Base-by-base conservation (phyloP, 2,888 invertebrate genomes). In the Ephialtes manifestator region DNA sequence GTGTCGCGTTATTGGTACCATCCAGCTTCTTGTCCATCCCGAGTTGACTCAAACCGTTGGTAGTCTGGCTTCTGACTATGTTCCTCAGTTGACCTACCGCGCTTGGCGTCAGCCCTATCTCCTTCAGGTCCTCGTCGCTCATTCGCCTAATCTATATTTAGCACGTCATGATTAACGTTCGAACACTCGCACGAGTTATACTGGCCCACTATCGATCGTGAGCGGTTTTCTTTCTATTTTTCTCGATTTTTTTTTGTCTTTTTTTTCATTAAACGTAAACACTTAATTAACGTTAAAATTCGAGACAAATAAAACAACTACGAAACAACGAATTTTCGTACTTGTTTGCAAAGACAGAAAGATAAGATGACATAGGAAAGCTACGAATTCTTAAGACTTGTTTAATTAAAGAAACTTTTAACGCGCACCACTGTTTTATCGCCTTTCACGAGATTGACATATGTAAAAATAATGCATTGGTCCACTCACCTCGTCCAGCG, bases 51-150 rank as follows among this genome's bases (percentile, higher is more conserved):
- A 86, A 71, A 70, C 94, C 94, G 68, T 94, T 94, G 71, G 89
- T 89, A 13, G 92, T 91, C 88, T 94, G 94, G 90, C 95, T 93
- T 90, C 95, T 96, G 89, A 96, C 95, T 87, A 96, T 94, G 85
- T 95, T 95, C 81, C 96, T 94, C 87, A 96, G 94, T 90, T 95
- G 95, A 58, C 95, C 95, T 81, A 95, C 94, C 53, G 95, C 95
- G 86, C 94, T 95, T 65, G 91, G 91, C 68, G 94, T 92, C 86
- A 95, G 90, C 55, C 94, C 95, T 86, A 95, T 92, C 84, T 96
- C 96, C 83, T 96, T 95, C 89, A 96, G 93, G 92, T 96, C 95
- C 88, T 96, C 96, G 85, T 96, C 96, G 77, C 95, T 95, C 92
- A 96, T 95, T 90, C 95, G 95, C 89, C 95, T 95, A 89, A 96